These are phyloP conservation scores for Lobophora halterata DNA, from an alignment of 2,888 invertebrate genomes.

Conservation along the genomic window DNA sequence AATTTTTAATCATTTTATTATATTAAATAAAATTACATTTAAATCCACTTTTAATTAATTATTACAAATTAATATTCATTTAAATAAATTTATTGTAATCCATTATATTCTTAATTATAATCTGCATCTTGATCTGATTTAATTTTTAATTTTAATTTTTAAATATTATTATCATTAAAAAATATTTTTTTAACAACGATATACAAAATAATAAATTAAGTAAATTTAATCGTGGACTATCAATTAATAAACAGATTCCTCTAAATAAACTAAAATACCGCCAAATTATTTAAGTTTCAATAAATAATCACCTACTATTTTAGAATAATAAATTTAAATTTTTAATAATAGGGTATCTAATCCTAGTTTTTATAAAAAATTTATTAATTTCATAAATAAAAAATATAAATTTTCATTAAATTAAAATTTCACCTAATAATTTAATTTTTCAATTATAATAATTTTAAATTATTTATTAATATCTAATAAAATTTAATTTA, in stretches of 20 bases:
- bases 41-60: constrained; percentile 82
- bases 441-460: too few relatives aligned
- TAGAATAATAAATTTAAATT: constrained; percentile 70
- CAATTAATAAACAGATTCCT: constrained; percentile 86
- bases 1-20: constrained; percentile 82
- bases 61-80: constrained; percentile 64
- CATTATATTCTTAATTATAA: constrained; percentile 83
- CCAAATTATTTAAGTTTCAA: constrained; percentile 86
- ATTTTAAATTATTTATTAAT: constrained; percentile 60
- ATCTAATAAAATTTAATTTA: constrained; percentile 78
- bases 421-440: constrained; percentile 84
- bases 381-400: constrained; percentile 59
- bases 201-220: constrained; percentile 72
- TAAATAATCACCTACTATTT: constrained; percentile 81
- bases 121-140: constrained; percentile 88
- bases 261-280: constrained; percentile 86
- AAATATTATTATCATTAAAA: constrained; percentile 66
- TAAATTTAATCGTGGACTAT: constrained; percentile 82
- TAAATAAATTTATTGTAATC: constrained; percentile 84
- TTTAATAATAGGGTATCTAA: constrained; percentile 86
- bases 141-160: constrained; percentile 60
- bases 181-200: constrained; percentile 74
- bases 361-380: constrained; percentile 81
- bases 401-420: constrained; percentile 59
- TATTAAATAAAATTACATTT: constrained; percentile 81